phyloP scores from a whole-genome alignment of 2,113 vertebrate genomes.

The Zosterops japonicus region DNA sequence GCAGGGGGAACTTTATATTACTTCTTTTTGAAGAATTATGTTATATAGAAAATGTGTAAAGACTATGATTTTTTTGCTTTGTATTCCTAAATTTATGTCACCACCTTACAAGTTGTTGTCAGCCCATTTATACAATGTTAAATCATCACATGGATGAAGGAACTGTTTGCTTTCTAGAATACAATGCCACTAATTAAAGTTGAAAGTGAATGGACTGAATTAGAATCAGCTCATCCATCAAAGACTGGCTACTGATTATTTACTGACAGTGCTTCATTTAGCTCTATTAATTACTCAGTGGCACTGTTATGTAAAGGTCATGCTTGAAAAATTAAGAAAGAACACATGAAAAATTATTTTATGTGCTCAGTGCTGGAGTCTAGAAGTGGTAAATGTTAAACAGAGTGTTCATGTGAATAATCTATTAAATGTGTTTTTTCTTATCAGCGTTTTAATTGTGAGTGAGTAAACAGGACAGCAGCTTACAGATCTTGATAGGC shows the following conservation, averaged over 20 bases:
- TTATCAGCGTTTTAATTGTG: not conserved
- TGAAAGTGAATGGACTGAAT: slow-evolving; percentile 52
- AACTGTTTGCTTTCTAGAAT: slow-evolving; percentile 26
- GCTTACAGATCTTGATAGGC: not conserved
- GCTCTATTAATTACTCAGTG: slow-evolving; percentile 40
- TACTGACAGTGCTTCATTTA: slow-evolving; percentile 49
- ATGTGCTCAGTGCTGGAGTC: not conserved
- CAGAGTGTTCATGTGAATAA: slow-evolving; percentile 1
- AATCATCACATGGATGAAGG: slow-evolving; percentile 18
- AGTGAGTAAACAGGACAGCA: not conserved
- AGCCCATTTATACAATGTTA: not conserved
- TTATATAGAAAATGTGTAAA: not conserved
- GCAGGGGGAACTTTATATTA: not conserved
- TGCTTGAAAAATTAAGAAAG: slow-evolving; percentile 36
- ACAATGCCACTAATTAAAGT: slow-evolving; percentile 45
- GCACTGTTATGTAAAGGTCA: slow-evolving; percentile 35
- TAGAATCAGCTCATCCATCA: slow-evolving; percentile 55
- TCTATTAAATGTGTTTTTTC: not conserved
- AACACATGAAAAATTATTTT: slow-evolving; percentile 10
- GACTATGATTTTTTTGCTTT: not conserved
- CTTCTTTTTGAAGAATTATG: not conserved
- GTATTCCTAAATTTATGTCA: slow-evolving; percentile 10
- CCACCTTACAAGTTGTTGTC: not conserved
- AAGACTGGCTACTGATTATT: slow-evolving; percentile 33
- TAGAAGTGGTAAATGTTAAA: not conserved